These are phyloP conservation scores for Lagria hirta DNA, from an alignment of 2,888 invertebrate genomes.

Conservation along the genomic window DNA sequence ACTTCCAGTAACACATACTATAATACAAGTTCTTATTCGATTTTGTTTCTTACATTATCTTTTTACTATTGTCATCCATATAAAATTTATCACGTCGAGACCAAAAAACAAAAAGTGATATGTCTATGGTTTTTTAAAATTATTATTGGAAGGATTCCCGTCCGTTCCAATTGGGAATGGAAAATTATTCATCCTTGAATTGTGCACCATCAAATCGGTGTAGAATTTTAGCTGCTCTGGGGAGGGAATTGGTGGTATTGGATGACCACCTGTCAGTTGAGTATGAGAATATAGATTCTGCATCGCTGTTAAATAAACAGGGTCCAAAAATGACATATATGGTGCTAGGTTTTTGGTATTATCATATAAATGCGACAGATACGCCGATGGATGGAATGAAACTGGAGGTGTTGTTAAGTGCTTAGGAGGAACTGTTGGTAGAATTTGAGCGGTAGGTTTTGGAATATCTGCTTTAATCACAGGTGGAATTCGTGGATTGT, in stretches of 20 bases:
- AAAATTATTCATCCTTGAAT: conserved; percentile 42
- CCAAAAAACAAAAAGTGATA: conserved; percentile 22
- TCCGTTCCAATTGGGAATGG: conserved; percentile 48
- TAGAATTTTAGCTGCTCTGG: conserved; percentile 58
- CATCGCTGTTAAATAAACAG: conserved; percentile 52
- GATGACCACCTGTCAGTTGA: conserved; percentile 41
- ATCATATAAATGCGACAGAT: conserved; percentile 38
- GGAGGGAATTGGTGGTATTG: conserved; percentile 54
- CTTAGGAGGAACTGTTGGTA: conserved; percentile 19
- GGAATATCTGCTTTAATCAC: conserved; percentile 1
- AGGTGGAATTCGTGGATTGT: conserved; percentile 8
- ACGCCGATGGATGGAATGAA: conserved; percentile 31
- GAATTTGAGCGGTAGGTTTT: conserved; percentile 7
- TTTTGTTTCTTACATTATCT: conserved; percentile 6
- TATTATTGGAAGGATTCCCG: conserved; percentile 38
- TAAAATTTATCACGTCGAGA: conserved; percentile 20
- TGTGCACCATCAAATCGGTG: conserved; percentile 57
- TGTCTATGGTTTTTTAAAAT: conserved; percentile 38
- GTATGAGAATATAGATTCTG: conserved; percentile 53
- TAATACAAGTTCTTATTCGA: conserved; percentile 23
- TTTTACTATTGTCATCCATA: conserved; percentile 24
- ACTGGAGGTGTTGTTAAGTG: conserved; percentile 22
- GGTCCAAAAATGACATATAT: conserved; percentile 49
- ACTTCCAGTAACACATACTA: conserved; percentile 15
- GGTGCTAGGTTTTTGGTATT: conserved; percentile 46